These are phyloP conservation scores for Apamea crenata DNA, from an alignment of 2,888 invertebrate species.

Conservation along the genomic window DNA sequence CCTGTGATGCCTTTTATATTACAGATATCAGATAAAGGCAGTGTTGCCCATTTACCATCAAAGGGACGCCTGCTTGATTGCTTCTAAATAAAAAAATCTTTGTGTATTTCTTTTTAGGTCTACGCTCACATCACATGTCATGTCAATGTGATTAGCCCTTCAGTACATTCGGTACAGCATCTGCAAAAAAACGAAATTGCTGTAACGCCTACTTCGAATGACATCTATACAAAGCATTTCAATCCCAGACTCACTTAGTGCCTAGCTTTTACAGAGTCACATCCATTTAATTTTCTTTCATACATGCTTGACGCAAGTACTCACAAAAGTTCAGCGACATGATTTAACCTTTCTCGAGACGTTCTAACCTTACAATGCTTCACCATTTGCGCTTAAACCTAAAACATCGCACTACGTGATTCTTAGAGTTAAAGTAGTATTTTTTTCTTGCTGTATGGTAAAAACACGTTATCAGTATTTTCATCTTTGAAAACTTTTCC, in stretches of 20 bases:
- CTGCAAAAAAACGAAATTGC: neutral
- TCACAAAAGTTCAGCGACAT: constrained; percentile 61
- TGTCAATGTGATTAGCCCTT: neutral
- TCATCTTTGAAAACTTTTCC: neutral
- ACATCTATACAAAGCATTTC: constrained; percentile 19
- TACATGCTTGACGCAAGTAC: constrained; percentile 42
- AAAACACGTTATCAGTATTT: neutral
- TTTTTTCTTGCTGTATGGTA: neutral
- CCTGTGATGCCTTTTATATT: too few species aligned
- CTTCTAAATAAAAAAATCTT: too few species aligned
- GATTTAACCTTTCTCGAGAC: constrained; percentile 60
- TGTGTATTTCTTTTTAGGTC: too few species aligned
- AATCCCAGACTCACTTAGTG: constrained; percentile 20
- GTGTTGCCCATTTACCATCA: neutral
- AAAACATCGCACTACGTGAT: constrained; percentile 13
- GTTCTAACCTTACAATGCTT: constrained; percentile 25
- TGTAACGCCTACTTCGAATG: neutral
- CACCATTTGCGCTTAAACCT: constrained; percentile 31
- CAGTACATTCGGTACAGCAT: neutral
- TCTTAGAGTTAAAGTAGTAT: neutral
- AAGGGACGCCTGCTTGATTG: neutral
- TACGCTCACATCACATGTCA: neutral
- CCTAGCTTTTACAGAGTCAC: constrained; percentile 13
- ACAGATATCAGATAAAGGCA: too few species aligned
- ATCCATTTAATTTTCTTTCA: constrained; percentile 41